Percentiles rank a stretch among this genome's conserved stretches.
Conservation (phyloP, 2,797 vertebrate species). For the Natrix natrix region DNA sequence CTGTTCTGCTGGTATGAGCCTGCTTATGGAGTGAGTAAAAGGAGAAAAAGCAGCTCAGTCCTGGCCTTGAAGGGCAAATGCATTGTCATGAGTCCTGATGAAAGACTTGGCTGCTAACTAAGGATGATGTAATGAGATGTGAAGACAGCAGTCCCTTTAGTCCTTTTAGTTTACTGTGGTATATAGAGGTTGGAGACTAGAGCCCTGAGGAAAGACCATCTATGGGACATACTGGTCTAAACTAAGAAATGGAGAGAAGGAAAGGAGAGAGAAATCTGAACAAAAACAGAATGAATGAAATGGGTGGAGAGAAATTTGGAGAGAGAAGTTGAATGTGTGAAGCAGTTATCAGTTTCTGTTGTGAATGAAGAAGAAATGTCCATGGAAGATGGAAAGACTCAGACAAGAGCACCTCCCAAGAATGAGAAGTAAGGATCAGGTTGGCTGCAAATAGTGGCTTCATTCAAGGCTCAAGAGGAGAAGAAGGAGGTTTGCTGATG, state of each 20-base stretch:
- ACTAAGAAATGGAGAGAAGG: not conserved
- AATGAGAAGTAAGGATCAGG: not conserved
- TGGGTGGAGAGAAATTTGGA: not conserved
- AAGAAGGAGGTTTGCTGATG: not conserved
- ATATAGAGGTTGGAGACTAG: not conserved
- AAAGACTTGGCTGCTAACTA: not conserved
- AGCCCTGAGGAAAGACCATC: not conserved
- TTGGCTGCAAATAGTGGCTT: not conserved
- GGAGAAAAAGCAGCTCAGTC: not conserved
- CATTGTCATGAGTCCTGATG: not conserved
- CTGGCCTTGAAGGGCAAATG: not conserved
- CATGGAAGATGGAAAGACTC: not conserved
- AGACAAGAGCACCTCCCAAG: not conserved
- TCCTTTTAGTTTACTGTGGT: not conserved
- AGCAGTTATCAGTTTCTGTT: not conserved
- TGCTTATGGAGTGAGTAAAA: not conserved
- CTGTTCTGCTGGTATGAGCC: not conserved
- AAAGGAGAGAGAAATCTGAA: not conserved
- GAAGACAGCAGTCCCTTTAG: not conserved
- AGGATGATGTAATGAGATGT: not conserved
- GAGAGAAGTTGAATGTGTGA: not conserved
- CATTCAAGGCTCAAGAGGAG: not conserved
- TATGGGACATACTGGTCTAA: not conserved
- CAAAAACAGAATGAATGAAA: not conserved
- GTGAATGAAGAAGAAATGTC: not conserved